These are phyloP conservation scores for Seira musarum DNA, from an alignment of 2,888 invertebrate species.

Conservation along the genomic window DNA sequence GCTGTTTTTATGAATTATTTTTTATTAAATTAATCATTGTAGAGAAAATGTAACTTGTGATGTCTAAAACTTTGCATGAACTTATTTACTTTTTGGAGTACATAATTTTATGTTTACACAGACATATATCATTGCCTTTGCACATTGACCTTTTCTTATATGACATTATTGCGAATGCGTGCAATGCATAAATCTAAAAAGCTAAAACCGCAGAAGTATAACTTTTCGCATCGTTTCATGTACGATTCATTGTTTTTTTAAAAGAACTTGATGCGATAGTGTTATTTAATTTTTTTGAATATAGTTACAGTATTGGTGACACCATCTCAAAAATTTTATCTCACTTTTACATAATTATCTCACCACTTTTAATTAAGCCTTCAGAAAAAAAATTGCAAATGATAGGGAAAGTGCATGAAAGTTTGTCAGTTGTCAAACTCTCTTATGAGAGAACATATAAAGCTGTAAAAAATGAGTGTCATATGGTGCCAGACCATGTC, in stretches of 20 bases:
- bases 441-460: neutral
- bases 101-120: neutral
- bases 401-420: conserved; percentile 53
- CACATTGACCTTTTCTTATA: neutral
- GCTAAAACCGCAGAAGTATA: neutral
- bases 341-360: conserved; percentile 23
- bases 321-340: conserved; percentile 23
- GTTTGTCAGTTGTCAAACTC: conserved; percentile 20
- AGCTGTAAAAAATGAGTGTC: neutral
- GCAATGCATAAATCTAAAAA: neutral
- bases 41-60: neutral
- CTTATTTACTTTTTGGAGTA: neutral
- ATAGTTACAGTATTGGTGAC: neutral
- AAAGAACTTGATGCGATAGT: neutral
- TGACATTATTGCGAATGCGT: too few species aligned
- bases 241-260: too few species aligned
- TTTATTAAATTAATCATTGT: neutral
- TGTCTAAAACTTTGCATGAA: neutral
- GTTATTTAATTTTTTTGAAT: neutral
- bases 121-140: neutral
- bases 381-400: conserved; percentile 44
- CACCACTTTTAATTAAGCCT: conserved; percentile 43
- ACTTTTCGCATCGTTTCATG: neutral
- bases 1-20: neutral
- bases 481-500: neutral